Evolutionary conservation across 2,888 invertebrate species (phyloP).

Genomic region (Troilus luridus): DNA sequence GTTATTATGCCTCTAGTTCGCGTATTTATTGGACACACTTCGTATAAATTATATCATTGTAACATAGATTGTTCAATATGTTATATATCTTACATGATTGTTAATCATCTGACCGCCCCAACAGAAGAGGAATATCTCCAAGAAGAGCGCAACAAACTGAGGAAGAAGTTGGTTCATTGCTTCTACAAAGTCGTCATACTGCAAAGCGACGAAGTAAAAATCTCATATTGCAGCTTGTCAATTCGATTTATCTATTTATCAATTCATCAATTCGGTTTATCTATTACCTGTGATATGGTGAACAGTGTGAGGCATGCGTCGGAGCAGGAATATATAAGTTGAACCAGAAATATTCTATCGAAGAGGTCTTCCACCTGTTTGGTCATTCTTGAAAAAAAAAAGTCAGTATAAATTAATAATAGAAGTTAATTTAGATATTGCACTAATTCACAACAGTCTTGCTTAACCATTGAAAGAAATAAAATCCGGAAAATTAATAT

Average conservation of each 20-base stretch:
- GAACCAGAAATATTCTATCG: background rate
- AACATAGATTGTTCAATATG: no score
- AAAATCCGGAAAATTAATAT: no score
- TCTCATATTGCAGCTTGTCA: background rate
- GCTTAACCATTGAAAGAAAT: no score
- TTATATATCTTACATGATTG: background rate
- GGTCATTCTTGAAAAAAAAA: background rate
- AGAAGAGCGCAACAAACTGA: slow-evolving; percentile 27
- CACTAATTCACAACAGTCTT: no score
- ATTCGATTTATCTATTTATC: background rate
- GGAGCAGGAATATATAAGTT: slow-evolving; percentile 17
- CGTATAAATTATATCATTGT: no score
- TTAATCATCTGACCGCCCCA: slow-evolving; percentile 57
- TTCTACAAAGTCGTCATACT: slow-evolving; percentile 40
- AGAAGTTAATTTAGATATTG: no score
- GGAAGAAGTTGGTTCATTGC: slow-evolving; percentile 43
- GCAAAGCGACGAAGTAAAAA: background rate
- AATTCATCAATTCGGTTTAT: no score
- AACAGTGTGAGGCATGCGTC: slow-evolving; percentile 29
- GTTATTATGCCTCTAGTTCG: no score
- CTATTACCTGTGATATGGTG: slow-evolving; percentile 3
- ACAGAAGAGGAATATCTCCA: slow-evolving; percentile 50
- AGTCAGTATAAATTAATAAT: no score
- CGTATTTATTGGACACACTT: no score
- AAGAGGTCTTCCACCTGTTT: background rate